phyloP scores from a whole-genome alignment of 1,140 invertebrate species.

The Eumaeus atala region DNA sequence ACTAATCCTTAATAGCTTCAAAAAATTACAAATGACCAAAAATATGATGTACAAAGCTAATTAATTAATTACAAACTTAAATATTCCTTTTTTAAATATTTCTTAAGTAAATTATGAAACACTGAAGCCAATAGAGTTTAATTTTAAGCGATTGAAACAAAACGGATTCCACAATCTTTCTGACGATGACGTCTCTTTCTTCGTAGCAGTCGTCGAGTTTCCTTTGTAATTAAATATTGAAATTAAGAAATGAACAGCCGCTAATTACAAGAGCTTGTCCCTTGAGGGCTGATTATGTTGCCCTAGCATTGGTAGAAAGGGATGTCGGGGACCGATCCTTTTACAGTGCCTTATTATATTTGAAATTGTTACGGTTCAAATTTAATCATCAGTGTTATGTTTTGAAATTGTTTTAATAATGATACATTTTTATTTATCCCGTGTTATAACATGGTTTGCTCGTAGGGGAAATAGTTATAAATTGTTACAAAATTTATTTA shows the following conservation, averaged over 20 bases:
- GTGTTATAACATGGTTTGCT: no score
- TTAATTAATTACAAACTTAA: no score
- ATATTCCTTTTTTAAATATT: not conserved
- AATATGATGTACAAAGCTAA: no score
- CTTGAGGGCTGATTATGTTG: slow-evolving; percentile 68
- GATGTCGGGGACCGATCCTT: slow-evolving; percentile 46
- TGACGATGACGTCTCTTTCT: slow-evolving; percentile 70
- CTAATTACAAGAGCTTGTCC: slow-evolving; percentile 74
- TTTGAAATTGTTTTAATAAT: not conserved
- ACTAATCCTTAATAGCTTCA: no score
- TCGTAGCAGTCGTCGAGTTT: slow-evolving; percentile 68
- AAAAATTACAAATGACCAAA: no score
- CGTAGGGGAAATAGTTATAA: no score
- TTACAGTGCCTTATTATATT: slow-evolving; percentile 66
- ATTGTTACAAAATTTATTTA: no score
- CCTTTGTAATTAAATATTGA: slow-evolving; percentile 76
- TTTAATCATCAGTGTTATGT: slow-evolving; percentile 10
- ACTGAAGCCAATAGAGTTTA: slow-evolving; percentile 45
- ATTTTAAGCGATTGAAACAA: slow-evolving; percentile 60
- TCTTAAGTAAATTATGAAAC: slow-evolving; percentile 17
- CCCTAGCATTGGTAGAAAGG: slow-evolving; percentile 60
- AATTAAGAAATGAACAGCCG: slow-evolving; percentile 76
- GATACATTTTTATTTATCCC: no score
- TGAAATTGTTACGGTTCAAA: slow-evolving; percentile 34
- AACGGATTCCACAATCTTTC: slow-evolving; percentile 60